These are phyloP conservation scores for Monopis laevigella DNA, from an alignment of 2,888 invertebrate genomes.

Conservation along the genomic window DNA sequence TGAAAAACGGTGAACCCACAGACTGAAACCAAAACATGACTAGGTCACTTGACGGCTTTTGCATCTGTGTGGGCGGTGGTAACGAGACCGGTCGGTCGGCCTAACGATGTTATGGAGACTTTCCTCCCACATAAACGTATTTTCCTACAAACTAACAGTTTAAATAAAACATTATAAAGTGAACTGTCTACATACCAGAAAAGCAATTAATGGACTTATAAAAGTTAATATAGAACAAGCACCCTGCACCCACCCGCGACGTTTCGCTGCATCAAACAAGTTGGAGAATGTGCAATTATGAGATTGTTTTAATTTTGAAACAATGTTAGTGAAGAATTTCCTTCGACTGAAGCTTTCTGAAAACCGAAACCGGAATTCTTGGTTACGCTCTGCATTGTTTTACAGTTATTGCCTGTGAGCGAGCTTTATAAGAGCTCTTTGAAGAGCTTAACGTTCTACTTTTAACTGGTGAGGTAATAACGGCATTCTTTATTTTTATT, in stretches of 20 bases:
- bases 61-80: no score
- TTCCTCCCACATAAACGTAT: no score
- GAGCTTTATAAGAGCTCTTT: slow-evolving; percentile 13
- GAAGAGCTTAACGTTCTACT: slow-evolving; percentile 8
- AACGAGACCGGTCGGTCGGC: no score
- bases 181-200: no score
- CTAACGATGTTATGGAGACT: no score
- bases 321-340: slow-evolving; percentile 63
- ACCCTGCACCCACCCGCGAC: slow-evolving; percentile 22
- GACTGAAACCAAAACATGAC: no score
- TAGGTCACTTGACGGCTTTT: no score
- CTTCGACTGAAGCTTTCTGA: slow-evolving; percentile 44
- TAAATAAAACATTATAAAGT: no score
- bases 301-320: slow-evolving; percentile 67
- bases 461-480: slow-evolving; percentile 9
- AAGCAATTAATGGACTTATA: no score
- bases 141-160: no score
- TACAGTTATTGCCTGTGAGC: slow-evolving; percentile 40
- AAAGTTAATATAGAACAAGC: no score
- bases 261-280: slow-evolving; percentile 56
- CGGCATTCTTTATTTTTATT: neutral
- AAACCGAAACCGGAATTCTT: slow-evolving; percentile 61
- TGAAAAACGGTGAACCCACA: no score
- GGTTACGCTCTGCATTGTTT: slow-evolving; percentile 57
- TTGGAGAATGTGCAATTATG: slow-evolving; percentile 65